Evolutionary conservation across 2,797 vertebrate genomes (phyloP).

Genomic region (Sphaeramia orbicularis): DNA sequence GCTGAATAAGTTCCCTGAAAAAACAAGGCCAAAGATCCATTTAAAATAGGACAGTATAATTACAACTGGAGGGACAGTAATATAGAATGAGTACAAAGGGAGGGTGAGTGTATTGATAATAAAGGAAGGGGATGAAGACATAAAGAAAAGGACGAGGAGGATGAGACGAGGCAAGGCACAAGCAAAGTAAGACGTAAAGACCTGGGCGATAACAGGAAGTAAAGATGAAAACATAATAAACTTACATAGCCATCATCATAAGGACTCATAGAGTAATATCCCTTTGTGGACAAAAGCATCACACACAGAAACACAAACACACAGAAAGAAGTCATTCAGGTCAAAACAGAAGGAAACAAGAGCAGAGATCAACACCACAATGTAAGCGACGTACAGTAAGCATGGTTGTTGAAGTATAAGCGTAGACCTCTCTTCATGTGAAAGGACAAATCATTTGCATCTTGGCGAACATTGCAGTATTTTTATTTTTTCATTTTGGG

Average conservation of each 20-base stretch:
- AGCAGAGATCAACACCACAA: slow-evolving; percentile 45
- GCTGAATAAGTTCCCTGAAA: slow-evolving; percentile 45
- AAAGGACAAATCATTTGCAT: no score
- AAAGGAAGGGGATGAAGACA: slow-evolving; percentile 18
- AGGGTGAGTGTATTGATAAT: slow-evolving; percentile 32
- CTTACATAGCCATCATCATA: slow-evolving; percentile 98
- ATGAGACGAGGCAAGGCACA: slow-evolving; percentile 30
- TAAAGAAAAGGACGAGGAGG: not conserved
- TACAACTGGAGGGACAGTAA: slow-evolving; percentile 21
- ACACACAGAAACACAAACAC: slow-evolving; percentile 66
- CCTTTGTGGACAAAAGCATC: slow-evolving; percentile 88
- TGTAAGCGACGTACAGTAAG: slow-evolving; percentile 31
- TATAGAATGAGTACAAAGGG: slow-evolving; percentile 33
- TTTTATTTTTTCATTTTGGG: not conserved
- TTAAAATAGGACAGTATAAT: slow-evolving; percentile 49
- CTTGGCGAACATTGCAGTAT: no score
- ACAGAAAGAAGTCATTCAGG: slow-evolving; percentile 73
- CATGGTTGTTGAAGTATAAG: slow-evolving; percentile 6
- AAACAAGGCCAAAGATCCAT: slow-evolving; percentile 39
- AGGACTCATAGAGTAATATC: slow-evolving; percentile 94
- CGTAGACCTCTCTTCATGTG: not conserved
- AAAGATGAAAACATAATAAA: slow-evolving; percentile 84
- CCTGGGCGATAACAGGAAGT: slow-evolving; percentile 30
- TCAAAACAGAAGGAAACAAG: slow-evolving; percentile 51
- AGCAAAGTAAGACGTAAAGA: slow-evolving; percentile 47